These are phyloP conservation scores for Osmoderma eremita DNA, from an alignment of 2,888 invertebrate genomes.

Conservation along the genomic window DNA sequence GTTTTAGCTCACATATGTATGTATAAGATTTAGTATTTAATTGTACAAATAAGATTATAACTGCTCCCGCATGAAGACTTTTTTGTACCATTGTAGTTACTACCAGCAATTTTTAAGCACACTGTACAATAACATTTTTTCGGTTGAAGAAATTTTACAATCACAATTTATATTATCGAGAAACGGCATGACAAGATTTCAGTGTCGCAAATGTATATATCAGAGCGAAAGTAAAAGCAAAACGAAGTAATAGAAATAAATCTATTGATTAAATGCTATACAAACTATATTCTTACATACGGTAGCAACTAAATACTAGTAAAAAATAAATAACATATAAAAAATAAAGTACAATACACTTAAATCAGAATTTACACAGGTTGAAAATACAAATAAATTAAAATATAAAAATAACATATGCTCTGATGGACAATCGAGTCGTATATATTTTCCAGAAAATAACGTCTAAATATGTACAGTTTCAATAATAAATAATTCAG, in stretches of 20 bases:
- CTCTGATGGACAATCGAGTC: slow-evolving; percentile 25
- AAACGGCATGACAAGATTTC: slow-evolving; percentile 7
- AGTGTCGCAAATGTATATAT: slow-evolving; percentile 33
- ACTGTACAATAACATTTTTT: too few species aligned
- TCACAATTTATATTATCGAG: background rate
- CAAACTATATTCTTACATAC: slow-evolving; percentile 14
- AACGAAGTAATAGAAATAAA: slow-evolving; percentile 35
- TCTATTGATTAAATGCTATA: slow-evolving; percentile 38
- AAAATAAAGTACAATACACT: slow-evolving; percentile 41
- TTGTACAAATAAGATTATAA: too few species aligned
- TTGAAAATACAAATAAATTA: slow-evolving; percentile 26
- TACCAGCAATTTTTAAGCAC: too few species aligned
- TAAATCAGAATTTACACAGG: slow-evolving; percentile 32
- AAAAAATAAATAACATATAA: slow-evolving; percentile 43
- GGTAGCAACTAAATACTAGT: slow-evolving; percentile 38
- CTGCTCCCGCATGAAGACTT: too few species aligned
- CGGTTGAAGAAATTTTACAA: too few species aligned
- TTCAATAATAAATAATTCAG: slow-evolving; percentile 30
- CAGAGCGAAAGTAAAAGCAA: slow-evolving; percentile 30
- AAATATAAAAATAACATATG: slow-evolving; percentile 14
- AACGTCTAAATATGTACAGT: slow-evolving; percentile 22
- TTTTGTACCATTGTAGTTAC: too few species aligned
- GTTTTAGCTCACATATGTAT: too few species aligned
- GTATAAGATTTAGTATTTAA: too few species aligned
- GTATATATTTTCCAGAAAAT: slow-evolving; percentile 17